These are phyloP conservation scores for Amazona guildingii DNA, from an alignment of 2,113 vertebrate genomes.

Conservation along the genomic window DNA sequence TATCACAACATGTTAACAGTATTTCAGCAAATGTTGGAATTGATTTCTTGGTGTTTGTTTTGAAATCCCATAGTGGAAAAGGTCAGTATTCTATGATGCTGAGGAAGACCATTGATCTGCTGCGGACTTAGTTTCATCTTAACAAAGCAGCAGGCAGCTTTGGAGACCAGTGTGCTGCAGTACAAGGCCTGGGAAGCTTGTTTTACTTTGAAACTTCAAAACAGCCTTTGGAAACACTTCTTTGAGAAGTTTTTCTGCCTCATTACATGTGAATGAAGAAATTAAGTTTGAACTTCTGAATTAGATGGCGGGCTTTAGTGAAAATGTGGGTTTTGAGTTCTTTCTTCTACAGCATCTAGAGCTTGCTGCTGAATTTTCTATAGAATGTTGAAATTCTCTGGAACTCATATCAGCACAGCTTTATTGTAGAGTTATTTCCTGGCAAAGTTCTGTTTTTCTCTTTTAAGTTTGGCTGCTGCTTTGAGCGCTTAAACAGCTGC, in stretches of 20 bases:
- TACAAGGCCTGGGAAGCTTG: neutral
- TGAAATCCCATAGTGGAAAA: neutral
- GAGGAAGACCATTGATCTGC: neutral
- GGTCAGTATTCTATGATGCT: neutral
- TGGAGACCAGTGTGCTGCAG: neutral
- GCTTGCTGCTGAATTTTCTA: neutral
- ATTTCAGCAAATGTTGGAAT: neutral
- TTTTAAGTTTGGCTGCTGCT: neutral
- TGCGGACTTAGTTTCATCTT: neutral
- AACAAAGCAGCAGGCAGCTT: neutral
- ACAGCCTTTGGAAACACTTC: neutral
- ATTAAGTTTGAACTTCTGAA: neutral
- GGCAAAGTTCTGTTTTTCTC: neutral
- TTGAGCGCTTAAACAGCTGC: slow-evolving; percentile 33
- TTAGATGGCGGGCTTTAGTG: neutral
- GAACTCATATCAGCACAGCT: neutral
- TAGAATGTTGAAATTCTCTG: neutral
- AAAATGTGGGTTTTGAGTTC: neutral
- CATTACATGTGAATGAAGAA: neutral
- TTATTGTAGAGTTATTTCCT: slow-evolving; percentile 18
- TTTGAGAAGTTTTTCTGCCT: slow-evolving; percentile 8
- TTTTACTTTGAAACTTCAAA: neutral
- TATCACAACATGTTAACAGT: neutral
- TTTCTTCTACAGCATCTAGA: neutral
- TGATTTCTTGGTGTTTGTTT: neutral